Evolutionary conservation across 30 jellyfish, hydroid and myxozoan species (phyloP).

Genomic region (Haliclystus octoradiatus): DNA sequence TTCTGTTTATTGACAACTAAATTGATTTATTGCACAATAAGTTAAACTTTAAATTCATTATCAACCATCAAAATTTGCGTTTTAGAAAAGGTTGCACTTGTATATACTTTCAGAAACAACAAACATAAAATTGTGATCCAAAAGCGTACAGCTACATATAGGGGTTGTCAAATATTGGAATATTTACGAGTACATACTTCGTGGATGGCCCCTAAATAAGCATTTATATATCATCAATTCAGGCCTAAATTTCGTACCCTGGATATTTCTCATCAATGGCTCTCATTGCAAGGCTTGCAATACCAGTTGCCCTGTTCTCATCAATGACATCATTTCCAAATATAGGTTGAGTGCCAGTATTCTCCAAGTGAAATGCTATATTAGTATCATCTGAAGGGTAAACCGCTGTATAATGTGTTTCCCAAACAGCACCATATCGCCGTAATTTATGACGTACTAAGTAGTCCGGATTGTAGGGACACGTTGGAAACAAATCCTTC

Average conservation of each 20-base stretch:
- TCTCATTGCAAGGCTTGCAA: constrained; percentile 24
- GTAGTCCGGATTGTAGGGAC: constrained; percentile 61
- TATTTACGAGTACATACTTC: no score
- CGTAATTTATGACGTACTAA: constrained; percentile 14
- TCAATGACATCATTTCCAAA: constrained; percentile 70
- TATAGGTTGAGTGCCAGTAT: constrained; percentile 37
- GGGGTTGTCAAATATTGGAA: no score
- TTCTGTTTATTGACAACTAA: no score
- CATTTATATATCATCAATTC: no score
- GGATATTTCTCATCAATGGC: constrained; percentile 51
- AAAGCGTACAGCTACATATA: no score
- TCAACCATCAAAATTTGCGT: no score
- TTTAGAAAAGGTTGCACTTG: no score
- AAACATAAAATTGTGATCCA: no score
- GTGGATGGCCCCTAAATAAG: no score
- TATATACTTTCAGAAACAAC: no score
- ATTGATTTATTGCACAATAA: no score
- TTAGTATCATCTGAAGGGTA: constrained; percentile 74
- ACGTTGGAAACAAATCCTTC: constrained; percentile 24
- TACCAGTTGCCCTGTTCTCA: constrained; percentile 24
- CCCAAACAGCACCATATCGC: constrained; percentile 72
- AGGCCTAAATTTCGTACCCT: constrained; percentile 37
- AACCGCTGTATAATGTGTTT: constrained; percentile 54
- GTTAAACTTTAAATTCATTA: no score
- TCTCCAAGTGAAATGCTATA: neutral